Percentiles rank a stretch among this genome's conserved stretches.
Evolutionary conservation across 2,888 invertebrate species (phyloP).

Genomic region (Aproaerema taeniolella): DNA sequence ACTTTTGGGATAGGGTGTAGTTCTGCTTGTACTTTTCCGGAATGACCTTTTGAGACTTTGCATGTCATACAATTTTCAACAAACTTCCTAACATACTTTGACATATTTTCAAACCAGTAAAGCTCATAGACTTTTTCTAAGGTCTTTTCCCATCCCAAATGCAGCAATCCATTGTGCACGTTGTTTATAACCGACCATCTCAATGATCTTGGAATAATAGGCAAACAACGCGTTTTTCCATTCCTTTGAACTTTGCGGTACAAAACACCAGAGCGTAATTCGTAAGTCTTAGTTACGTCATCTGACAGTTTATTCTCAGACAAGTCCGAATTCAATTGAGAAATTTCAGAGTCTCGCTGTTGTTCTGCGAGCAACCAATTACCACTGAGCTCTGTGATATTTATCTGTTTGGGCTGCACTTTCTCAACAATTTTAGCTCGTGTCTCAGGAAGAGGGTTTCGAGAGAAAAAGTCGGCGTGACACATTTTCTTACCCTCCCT

Average conservation of each 20-base stretch:
- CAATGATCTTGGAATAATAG: constrained; percentile 18
- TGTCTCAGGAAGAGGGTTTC: constrained; percentile 14
- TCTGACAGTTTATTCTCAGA: background rate
- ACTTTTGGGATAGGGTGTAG: constrained; percentile 23
- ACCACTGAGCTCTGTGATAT: background rate
- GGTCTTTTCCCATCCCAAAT: constrained; percentile 24
- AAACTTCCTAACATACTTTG: constrained; percentile 11
- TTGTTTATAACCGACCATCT: constrained; percentile 21
- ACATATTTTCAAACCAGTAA: constrained; percentile 16
- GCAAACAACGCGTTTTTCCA: constrained; percentile 15
- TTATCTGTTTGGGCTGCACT: background rate
- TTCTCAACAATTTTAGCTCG: constrained; percentile 1
- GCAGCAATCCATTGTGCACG: constrained; percentile 18
- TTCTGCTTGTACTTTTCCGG: constrained; percentile 21
- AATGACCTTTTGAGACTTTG: constrained; percentile 20
- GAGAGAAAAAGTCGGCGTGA: constrained; percentile 18
- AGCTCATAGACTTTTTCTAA: constrained; percentile 14
- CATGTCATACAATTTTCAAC: constrained; percentile 18
- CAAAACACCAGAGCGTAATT: constrained; percentile 15
- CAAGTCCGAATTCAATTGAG: background rate
- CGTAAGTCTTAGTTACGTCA: constrained; percentile 20
- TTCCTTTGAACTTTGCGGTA: constrained; percentile 21
- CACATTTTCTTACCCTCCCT: constrained; percentile 8
- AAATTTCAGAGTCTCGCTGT: background rate
- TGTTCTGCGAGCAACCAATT: constrained; percentile 3